These are phyloP conservation scores for Sesia bembeciformis DNA, from an alignment of 2,888 invertebrate species.

Conservation along the genomic window DNA sequence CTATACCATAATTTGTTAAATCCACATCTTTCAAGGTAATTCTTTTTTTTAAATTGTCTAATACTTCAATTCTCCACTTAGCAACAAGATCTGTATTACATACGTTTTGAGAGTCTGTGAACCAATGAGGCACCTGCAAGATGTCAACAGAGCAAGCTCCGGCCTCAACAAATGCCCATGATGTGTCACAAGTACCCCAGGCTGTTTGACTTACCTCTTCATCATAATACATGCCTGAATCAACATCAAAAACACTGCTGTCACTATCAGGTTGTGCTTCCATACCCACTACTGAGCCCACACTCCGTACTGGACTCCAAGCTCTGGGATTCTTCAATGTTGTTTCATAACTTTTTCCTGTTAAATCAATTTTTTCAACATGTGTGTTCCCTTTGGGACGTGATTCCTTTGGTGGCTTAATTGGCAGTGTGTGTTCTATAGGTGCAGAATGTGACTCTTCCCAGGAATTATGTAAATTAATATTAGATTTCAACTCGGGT, in stretches of 20 bases:
- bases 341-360: slow-evolving; percentile 80
- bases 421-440: slow-evolving; percentile 78
- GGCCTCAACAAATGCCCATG: slow-evolving; percentile 87
- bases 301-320: slow-evolving; percentile 92
- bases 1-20: slow-evolving; percentile 79
- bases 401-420: slow-evolving; percentile 54
- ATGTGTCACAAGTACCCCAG: slow-evolving; percentile 87
- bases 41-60: slow-evolving; percentile 79
- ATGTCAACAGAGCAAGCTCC: slow-evolving; percentile 86
- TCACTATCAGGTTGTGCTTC: slow-evolving; percentile 92
- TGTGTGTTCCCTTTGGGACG: slow-evolving; percentile 43
- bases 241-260: slow-evolving; percentile 86
- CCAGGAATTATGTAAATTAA: slow-evolving; percentile 75
- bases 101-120: slow-evolving; percentile 75
- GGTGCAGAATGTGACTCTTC: slow-evolving; percentile 85
- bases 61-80: slow-evolving; percentile 84
- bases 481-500: slow-evolving; percentile 61
- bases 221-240: slow-evolving; percentile 86
- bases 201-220: slow-evolving; percentile 83
- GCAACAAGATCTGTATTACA: slow-evolving; percentile 79
- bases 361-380: slow-evolving; percentile 67
- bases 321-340: slow-evolving; percentile 86
- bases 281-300: slow-evolving; percentile 87
- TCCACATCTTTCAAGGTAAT: slow-evolving; percentile 62
- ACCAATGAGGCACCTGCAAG: slow-evolving; percentile 86